Evolutionary conservation across 2,113 vertebrate genomes (phyloP), one percentile per base, ranked within the genome.

Genomic region (Miniopterus natalensis): DNA sequence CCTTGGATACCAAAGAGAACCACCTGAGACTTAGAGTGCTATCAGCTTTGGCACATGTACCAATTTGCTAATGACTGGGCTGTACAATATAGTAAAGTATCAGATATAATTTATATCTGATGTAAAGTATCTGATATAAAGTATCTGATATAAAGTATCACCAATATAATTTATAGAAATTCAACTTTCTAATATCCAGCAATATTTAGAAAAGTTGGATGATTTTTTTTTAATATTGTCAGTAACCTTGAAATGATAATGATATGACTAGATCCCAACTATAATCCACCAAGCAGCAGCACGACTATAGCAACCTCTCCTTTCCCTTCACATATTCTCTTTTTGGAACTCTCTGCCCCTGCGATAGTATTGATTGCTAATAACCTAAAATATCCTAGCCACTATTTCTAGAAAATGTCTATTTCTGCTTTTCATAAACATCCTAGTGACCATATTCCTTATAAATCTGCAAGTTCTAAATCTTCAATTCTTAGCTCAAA

Each of bases 371-470:
- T 55, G 31, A 74, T 36, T 53, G 17, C 14, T 92, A 92, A 40
- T 61, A 88, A 75, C 42, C 59, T 75, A 92, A 75, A 84, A 85
- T 59, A 29, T 13, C 25, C 21, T 86, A 47, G 47, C 27, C 29
- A 49, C 18, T 59, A 4, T 84, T 86, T 74, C 63, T 49, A 66
- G 53, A 94, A 94, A 95, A 92, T 71, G 21, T 51, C 29, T 71
- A 23, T 95, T 78, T 92, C 31, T 92, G 42, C 79, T 92, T 90
- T 73, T 73, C 55, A 40, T 83, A 84, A 86, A 31, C 6, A 80
- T 68, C 31, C 25, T 49, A 74, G 51, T 84, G 68, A 68, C 25
- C 31, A 85, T 29, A 71, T 20, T 70, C 42, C 55, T 91, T 51
- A 63, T 80, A 77, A 78, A 47, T 31, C 17, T 80, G 2, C n/a